Evolutionary conservation across 30 jellyfish, hydroid and myxozoan species (phyloP), one percentile per base, ranked within the genome.

Genomic region (Cassiopea andromeda): DNA sequence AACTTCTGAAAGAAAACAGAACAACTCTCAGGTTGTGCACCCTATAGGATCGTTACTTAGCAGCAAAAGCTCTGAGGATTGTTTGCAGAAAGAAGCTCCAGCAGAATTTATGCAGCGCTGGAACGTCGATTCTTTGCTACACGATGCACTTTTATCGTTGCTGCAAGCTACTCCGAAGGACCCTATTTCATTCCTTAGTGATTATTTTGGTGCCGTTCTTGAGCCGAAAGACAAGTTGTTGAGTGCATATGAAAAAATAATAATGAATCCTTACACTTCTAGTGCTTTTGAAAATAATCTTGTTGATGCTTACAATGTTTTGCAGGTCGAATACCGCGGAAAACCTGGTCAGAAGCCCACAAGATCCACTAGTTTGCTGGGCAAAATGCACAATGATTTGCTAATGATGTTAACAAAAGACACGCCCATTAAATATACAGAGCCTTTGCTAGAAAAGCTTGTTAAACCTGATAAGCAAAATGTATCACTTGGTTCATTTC

Each of bases 101-200:
- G 61, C 79, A 81, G 98, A 92, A 46, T 92, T 78, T 69, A 48
- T 92, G 73, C 75, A 75, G n/a, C 81, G 90, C 47, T 68, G 74
- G n/a, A 85, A 84, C 47, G 87, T 89, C 19, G 78, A 85, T 17
- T 46, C 50, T n/a, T 60, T 92, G 80, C 47, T 92, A 9, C 86
- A 69, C 1, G 92, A 87, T 10, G 92, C 96, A 15, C 54, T 92
- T 16, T 18, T 67, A 44, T 68, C 87, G 0, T 78, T 92, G 81
- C 13, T 92, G 43, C 96, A 81, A 59, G 87, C 77, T 43, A 82
- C 94, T 80, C 98, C 98, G 68, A 72, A 87, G 59, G 98, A 92
- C 69, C 98, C 98, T 7, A 81, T 92, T 5, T 58, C 91, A 16
- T 92, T 87, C 72, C 85, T 92, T 18, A 90, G 78, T 14, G 98